Conservation (phyloP, 1,140 invertebrate genomes). For the Drosophila pallidifrons region DNA sequence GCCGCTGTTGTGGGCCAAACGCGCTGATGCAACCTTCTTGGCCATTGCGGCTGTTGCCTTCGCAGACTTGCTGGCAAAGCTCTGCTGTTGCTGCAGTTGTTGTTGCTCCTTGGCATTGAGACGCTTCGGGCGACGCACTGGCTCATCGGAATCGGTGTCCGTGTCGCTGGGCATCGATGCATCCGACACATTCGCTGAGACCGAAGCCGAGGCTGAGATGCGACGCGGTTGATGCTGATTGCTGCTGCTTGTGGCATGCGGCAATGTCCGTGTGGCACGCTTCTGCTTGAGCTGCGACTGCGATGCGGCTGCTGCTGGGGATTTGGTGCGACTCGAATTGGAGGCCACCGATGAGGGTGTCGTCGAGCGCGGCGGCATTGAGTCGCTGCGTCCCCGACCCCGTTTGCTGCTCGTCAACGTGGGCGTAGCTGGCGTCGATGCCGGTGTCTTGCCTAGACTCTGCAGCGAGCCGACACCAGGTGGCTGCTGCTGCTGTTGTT, state of each 20-base stretch:
- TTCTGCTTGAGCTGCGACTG: constrained; percentile 85
- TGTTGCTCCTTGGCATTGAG: constrained; percentile 43
- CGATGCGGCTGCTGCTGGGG: constrained; percentile 86
- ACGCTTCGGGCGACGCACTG: constrained; percentile 84
- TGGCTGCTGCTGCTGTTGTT: constrained; percentile 25
- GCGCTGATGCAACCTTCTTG: background rate
- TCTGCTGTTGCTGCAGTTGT: constrained; percentile 15
- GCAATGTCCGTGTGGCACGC: constrained; percentile 70
- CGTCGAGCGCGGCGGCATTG: constrained; percentile 86
- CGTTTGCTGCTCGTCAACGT: constrained; percentile 71
- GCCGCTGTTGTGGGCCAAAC: constrained; percentile 20
- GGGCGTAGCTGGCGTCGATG: constrained; percentile 18
- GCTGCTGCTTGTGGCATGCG: constrained; percentile 71
- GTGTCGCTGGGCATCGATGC: constrained; percentile 87
- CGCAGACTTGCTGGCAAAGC: constrained; percentile 12
- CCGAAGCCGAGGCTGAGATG: constrained; percentile 55
- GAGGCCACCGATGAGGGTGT: constrained; percentile 88
- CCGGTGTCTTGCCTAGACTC: constrained; percentile 37
- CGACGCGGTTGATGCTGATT: constrained; percentile 62
- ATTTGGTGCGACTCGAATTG: constrained; percentile 88
- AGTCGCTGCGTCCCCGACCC: constrained; percentile 85
- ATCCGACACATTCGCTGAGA: constrained; percentile 80
- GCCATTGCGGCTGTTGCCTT: constrained; percentile 32
- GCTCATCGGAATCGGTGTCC: constrained; percentile 87
- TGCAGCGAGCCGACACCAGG: constrained; percentile 25